Conservation (phyloP, 2,113 vertebrate genomes). For the Gambusia holbrooki region DNA sequence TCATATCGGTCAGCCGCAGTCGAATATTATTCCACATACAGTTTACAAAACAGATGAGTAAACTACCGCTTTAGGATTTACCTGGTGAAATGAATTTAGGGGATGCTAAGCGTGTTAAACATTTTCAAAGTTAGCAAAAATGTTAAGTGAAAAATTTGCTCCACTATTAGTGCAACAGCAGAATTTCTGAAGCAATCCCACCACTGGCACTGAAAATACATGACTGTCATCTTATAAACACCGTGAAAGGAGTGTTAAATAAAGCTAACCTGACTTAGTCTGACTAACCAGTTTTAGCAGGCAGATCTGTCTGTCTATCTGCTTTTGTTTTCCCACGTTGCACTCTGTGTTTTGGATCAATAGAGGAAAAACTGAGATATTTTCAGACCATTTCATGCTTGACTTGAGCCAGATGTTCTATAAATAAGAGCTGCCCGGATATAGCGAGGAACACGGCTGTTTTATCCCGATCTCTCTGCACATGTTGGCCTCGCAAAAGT, state of each 20-base stretch:
- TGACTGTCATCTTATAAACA: no score
- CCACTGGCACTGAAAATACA: no score
- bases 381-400: conserved; percentile 70
- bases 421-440: conserved; percentile 61
- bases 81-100: no score
- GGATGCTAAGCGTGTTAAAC: no score
- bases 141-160: no score
- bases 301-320: conserved; percentile 16
- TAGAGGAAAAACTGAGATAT: conserved; percentile 61
- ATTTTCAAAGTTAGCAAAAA: no score
- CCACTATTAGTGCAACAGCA: no score
- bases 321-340: conserved; percentile 14
- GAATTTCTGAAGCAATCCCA: no score
- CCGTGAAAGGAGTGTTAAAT: background rate
- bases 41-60: no score
- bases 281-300: background rate
- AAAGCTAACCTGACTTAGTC: conserved; percentile 29
- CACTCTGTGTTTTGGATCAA: conserved; percentile 57
- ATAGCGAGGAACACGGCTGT: conserved; percentile 49
- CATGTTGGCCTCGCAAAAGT: conserved; percentile 29
- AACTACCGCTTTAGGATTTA: no score
- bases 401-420: conserved; percentile 70
- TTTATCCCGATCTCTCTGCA: conserved; percentile 52
- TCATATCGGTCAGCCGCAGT: no score
- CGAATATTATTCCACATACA: no score